Base-by-base conservation (phyloP, 1,140 invertebrate species). In the Cydia fagiglandana region DNA sequence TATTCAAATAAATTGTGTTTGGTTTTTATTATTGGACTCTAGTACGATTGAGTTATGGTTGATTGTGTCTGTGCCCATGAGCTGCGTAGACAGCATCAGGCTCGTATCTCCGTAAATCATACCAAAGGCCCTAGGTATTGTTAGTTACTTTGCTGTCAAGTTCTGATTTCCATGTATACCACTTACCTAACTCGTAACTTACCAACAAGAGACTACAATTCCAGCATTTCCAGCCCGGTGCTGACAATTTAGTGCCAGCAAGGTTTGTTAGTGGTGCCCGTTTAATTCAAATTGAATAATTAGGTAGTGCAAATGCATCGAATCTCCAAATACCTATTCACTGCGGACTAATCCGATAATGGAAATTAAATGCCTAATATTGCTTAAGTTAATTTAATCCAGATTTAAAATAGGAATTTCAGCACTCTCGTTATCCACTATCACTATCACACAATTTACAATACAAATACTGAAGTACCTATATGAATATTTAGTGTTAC, bases 1-100 rank as follows among this genome's bases (percentile, higher is more conserved):
- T 70, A 45, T 70, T 41, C 66, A 70, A 41, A 70, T 41, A 45
- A 70, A 70, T 20, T 70, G 38, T 38, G 7, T 70, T 70, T 41
- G 30, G 66, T 70, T n/a, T 17, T 68, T 34, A 70, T 38, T 7
- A 38, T 28, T 41, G 66, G 12, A 70, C 34, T 70, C 34, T 70
- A 24, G n/a, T 70, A 70, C 34, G 66, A 70, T 70, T 68, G 34
- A 41, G 66, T 17, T 70, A 70, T 41, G 34, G 17, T 70, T 20
- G 66, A 41, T 70, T 45, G 66, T 41, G 17, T 20, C 17, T 10
- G 17, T 61, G 56, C 15, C 45, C 34, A 41, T 41, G 66, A 70
- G 66, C 30, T 41, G 13, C 50, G 17, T 68, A 41, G 17, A 45
- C 5, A 70, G 2, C 66, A 70, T 61, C 17, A 56, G 20, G n/a